phyloP scores from a whole-genome alignment of 1,140 invertebrate species.

The Micrasema minimum region DNA sequence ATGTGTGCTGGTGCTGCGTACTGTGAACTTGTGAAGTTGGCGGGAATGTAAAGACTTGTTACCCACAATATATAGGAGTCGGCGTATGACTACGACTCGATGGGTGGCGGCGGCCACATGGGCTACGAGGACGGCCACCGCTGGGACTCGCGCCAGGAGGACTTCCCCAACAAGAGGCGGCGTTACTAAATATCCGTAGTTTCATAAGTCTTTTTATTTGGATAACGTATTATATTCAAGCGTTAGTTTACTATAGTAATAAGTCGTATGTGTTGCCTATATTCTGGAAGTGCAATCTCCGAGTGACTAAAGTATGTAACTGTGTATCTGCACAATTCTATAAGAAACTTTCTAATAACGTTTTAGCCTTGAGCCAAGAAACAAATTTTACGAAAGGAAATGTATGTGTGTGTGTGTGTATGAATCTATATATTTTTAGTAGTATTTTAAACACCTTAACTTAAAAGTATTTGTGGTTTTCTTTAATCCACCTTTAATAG shows the following conservation, averaged over 20 bases:
- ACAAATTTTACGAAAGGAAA: background rate
- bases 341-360: no score
- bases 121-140: conserved; percentile 48
- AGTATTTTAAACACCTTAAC: background rate
- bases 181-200: conserved; percentile 52
- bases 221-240: no score
- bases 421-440: conserved; percentile 16
- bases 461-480: conserved; percentile 32
- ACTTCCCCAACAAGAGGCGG: conserved; percentile 66
- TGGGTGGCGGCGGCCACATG: conserved; percentile 50
- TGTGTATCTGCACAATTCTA: no score
- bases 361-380: no score
- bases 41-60: conserved; percentile 18
- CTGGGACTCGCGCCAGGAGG: conserved; percentile 59
- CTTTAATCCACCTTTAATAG: conserved; percentile 16
- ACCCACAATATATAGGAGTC: conserved; percentile 48
- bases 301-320: no score
- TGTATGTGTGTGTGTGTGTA: background rate
- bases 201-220: no score
- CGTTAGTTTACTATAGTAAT: no score
- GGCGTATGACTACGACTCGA: conserved; percentile 47
- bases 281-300: no score
- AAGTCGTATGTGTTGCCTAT: no score
- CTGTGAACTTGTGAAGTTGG: conserved; percentile 10
- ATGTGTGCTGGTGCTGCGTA: background rate